Conservation (phyloP, 1,140 invertebrate species). For the Battus philenor region DNA sequence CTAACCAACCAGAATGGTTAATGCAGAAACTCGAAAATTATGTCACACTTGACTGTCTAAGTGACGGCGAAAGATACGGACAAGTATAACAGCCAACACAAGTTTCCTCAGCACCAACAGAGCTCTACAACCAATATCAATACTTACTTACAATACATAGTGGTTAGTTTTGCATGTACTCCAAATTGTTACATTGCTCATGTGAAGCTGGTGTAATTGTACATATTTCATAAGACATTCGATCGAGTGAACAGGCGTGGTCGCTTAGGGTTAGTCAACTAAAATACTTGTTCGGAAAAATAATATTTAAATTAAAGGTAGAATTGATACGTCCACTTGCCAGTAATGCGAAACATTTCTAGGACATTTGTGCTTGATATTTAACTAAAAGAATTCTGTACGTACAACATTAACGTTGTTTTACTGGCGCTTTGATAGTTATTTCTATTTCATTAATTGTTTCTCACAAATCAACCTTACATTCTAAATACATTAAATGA, state of each 20-base stretch:
- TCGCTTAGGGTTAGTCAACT: constrained; percentile 11
- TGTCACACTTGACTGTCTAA: constrained; percentile 10
- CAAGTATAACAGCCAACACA: neutral
- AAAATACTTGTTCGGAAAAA: constrained; percentile 7
- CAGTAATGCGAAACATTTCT: too few relatives aligned
- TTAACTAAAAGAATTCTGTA: too few relatives aligned
- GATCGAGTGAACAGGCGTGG: constrained; percentile 6
- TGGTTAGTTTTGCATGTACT: neutral
- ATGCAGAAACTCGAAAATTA: constrained; percentile 5
- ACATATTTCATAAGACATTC: constrained; percentile 4
- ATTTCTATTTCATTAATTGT: too few relatives aligned
- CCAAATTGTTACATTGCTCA: neutral
- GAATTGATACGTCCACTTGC: neutral
- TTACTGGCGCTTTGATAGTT: too few relatives aligned
- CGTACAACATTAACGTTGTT: too few relatives aligned
- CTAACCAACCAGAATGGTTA: neutral
- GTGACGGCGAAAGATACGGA: constrained; percentile 1
- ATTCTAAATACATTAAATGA: too few relatives aligned
- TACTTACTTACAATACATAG: too few relatives aligned
- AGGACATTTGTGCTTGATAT: too few relatives aligned
- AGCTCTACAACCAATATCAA: neutral
- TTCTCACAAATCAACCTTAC: too few relatives aligned
- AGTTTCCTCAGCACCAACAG: constrained; percentile 1
- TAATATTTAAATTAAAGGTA: constrained; percentile 9
- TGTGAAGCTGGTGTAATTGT: neutral